Evolutionary conservation across 2,888 invertebrate species (phyloP), one percentile per base, ranked within the genome.

Genomic region (Leistus spinibarbis): DNA sequence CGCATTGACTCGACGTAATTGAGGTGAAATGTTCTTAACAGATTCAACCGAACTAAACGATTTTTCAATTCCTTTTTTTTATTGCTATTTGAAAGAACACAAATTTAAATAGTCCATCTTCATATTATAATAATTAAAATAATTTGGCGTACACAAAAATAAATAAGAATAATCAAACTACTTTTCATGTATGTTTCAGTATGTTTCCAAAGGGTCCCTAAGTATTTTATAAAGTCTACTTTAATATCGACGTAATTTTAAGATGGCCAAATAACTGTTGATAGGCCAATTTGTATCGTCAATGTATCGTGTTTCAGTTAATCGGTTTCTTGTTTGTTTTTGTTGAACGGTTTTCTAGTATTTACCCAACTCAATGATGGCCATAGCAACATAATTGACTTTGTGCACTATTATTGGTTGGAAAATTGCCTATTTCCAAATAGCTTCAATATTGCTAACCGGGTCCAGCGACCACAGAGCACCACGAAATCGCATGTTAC

Each of bases 341-440:
- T 24, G 24, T 24, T 24, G 24, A 24, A 24, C 24, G 24, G 7
- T 24, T 24, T 40, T 40, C 40, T 40, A 40, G 40, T 40, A 40
- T 40, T 40, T 40, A 40, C 40, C 40, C 13, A 40, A 40, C 40
- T 40, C 40, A 5, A 40, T 40, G 40, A 0, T 40, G 40, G 1
- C 40, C 40, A 7, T 40, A 40, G 3, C 13, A 23, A 17, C 71
- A 69, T 69, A 53, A 71, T 64, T 65, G 56, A 64, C 54, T 19
- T 57, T 40, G 72, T 72, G 56, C 22, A 66, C 72, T 72, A 72
- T 72, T 72, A 72, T 40, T 13, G 56, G 64, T 72, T 53, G 3
- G 65, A 57, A 72, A 72, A 72, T 72, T 72, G 72, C 27, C 72
- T 66, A 72, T 69, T 69, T 62, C 60, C 40, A 69, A 69, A 69